Evolutionary conservation across 2,113 vertebrate species (phyloP), one percentile per base, ranked within the genome.

Genomic region (Pituophis catenifer): DNA sequence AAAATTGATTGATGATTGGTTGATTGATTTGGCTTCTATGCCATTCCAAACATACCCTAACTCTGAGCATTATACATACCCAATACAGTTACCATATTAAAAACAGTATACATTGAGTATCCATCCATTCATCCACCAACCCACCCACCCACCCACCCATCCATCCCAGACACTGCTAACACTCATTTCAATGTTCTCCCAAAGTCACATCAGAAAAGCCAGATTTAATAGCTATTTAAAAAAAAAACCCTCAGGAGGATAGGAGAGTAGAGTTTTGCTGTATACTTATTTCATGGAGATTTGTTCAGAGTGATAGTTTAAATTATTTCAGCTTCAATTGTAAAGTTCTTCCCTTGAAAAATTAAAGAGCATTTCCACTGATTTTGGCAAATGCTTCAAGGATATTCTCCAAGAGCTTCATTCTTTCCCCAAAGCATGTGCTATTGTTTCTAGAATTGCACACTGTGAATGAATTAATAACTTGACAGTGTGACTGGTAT

Each of bases 371-470:
- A 44, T 38, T 86, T 26, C 38, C 38, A 50, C n/a, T 88, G 55
- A 50, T 3, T 50, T 24, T 50, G 58, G 81, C 38, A 62, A n/a
- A 33, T 53, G 86, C 86, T 88, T 58, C 33, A 62, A n/a, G 57
- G 44, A 87, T 92, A 38, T 88, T 92, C 85, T 92, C 57, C 54
- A 38, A 29, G 50, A 85, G 91, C 85, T 50, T 87, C 91, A 86
- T 86, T 58, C 90, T 55, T 86, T 57, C 23, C 58, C 54, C 55
- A 91, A 87, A 50, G 57, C 55, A 88, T 24, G 57, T 62, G 12
- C 44, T 62, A 52, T 88, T 87, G 55, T 86, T 86, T 52, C 91
- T 52, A 52, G 55, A 50, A 87, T 88, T 48, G n/a, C 81, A 62
- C 44, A 52, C 85, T 23, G 19, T 58, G 91, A 86, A 58, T 23